These are phyloP conservation scores for Odontamblyopus lacepedii DNA, from an alignment of 2,797 vertebrate species.

Conservation along the genomic window DNA sequence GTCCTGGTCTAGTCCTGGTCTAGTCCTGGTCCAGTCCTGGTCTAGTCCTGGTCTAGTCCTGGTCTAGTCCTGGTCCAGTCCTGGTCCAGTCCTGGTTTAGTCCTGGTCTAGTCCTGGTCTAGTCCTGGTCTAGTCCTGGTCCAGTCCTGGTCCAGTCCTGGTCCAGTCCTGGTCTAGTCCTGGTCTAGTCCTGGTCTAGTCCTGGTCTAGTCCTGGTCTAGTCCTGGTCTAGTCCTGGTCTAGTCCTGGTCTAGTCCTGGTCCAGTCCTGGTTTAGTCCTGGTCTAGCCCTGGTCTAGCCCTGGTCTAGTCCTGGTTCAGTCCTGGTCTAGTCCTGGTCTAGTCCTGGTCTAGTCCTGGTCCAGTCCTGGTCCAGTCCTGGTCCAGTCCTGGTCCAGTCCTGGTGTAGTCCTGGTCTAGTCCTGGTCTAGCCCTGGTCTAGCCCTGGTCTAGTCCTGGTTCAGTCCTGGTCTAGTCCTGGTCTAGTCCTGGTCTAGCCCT, in stretches of 20 bases:
- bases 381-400: not conserved
- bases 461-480: no score
- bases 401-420: slow-evolving; percentile 6
- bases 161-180: slow-evolving; percentile 80
- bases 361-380: slow-evolving; percentile 63
- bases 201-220: slow-evolving; percentile 9
- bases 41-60: not conserved
- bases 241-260: not conserved
- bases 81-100: not conserved
- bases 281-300: not conserved
- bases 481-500: no score
- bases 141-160: not conserved
- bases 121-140: slow-evolving; percentile 9
- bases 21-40: slow-evolving; percentile 10
- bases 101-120: not conserved
- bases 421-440: not conserved
- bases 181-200: not conserved
- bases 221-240: not conserved
- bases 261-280: not conserved
- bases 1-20: not conserved
- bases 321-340: not conserved
- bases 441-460: slow-evolving; percentile 81
- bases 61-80: slow-evolving; percentile 64
- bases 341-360: not conserved
- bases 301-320: slow-evolving; percentile 9